Evolutionary conservation across 2,888 invertebrate species (phyloP), one percentile per base, ranked within the genome.

Genomic region (Luffia ferchaultella): DNA sequence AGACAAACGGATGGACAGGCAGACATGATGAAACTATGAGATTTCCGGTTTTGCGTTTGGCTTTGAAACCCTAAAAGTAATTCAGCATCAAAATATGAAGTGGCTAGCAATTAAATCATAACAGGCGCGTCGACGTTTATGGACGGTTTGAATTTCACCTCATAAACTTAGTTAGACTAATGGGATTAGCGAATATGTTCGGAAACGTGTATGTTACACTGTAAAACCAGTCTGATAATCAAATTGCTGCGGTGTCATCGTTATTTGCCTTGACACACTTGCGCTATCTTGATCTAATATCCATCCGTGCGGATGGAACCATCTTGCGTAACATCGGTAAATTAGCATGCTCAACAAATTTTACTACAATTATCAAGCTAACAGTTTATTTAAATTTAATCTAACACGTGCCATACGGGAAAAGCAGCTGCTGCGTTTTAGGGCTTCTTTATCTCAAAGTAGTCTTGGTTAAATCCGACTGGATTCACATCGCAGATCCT

Each of bases 301-400:
- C 12, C 30, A 30, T 7, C 30, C 30, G 30, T 7, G 30, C 12
- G 30, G 12, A 30, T 30, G 30, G 30, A 30, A 12, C 12, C 12
- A 30, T 30, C 12, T 7, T 30, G 30, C 12, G 30, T 30, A 30
- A 12, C 5, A 12, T 30, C 12, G 3, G 30, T 30, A 30, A 3
- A 30, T 30, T 30, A 30, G 12, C 30, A 30, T 30, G 12, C 12
- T 30, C 12, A 48, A 40, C 42, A 48, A 41, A 40, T 41, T 42
- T 20, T 48, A 48, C 48, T 42, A 48, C 42, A 42, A 48, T 7
- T 48, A 42, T 42, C 18, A 42, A 16, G 18, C 18, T 41, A 42
- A 16, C 20, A 15, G 42, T 52, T 47, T 49, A 48, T 48, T 50
- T 48, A 48, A 48, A 41, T n/a, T n/a, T n/a, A n/a, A n/a, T n/a